Evolutionary conservation across 2,888 invertebrate genomes (phyloP).

Genomic region (Listrodromus nycthemerus): DNA sequence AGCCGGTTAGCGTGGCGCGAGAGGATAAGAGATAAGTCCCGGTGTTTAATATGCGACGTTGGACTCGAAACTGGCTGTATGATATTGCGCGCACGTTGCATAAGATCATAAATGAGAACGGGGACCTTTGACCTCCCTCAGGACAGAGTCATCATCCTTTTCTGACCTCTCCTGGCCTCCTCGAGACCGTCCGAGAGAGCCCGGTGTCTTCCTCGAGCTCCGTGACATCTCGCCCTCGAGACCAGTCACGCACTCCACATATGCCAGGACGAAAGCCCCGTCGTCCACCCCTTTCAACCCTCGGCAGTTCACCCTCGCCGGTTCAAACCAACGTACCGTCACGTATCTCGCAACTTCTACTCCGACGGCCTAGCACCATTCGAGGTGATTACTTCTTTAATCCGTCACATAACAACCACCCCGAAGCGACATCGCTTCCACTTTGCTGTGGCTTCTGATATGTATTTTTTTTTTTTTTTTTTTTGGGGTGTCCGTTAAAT

Average conservation of each 20-base stretch:
- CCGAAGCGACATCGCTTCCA: conserved; percentile 1
- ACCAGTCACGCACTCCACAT: conserved; percentile 69
- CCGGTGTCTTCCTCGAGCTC: conserved; percentile 60
- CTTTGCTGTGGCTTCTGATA: conserved; percentile 5
- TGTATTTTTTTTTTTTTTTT: conserved; percentile 1
- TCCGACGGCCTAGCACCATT: conserved; percentile 38
- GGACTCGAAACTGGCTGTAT: conserved; percentile 71
- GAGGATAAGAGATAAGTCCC: conserved; percentile 72
- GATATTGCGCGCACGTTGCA: conserved; percentile 80
- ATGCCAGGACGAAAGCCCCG: conserved; percentile 61
- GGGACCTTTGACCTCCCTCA: conserved; percentile 75
- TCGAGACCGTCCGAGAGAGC: conserved; percentile 49
- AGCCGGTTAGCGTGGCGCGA: background rate
- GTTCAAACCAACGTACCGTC: conserved; percentile 59
- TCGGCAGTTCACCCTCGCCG: background rate
- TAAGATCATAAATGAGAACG: conserved; percentile 80
- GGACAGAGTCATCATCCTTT: conserved; percentile 78
- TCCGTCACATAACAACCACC: conserved; percentile 23
- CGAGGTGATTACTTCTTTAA: conserved; percentile 58
- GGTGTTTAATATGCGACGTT: conserved; percentile 77
- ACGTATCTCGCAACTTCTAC: conserved; percentile 66
- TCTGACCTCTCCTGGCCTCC: conserved; percentile 69
- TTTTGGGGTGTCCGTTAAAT: background rate
- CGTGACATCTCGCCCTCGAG: conserved; percentile 70
- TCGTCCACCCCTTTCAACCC: background rate